Conservation (phyloP, 2,888 invertebrate species). For the Ligdia adustata region DNA sequence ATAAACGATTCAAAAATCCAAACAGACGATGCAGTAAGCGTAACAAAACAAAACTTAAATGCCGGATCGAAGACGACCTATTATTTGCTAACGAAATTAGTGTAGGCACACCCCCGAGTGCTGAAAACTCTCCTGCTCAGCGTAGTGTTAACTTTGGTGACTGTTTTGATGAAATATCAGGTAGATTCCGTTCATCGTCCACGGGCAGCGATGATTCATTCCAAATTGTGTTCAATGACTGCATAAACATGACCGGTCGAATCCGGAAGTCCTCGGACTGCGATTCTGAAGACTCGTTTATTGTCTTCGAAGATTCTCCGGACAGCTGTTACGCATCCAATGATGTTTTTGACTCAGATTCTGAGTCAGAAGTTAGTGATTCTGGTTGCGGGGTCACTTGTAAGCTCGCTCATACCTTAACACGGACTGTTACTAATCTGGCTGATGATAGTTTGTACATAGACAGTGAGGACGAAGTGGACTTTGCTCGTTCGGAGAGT, state of each 20-base stretch:
- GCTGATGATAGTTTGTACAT: constrained; percentile 68
- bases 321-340: constrained; percentile 70
- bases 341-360: constrained; percentile 61
- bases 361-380: constrained; percentile 50
- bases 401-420: constrained; percentile 51
- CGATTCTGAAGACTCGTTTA: constrained; percentile 85
- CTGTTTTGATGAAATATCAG: constrained; percentile 69
- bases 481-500: constrained; percentile 50
- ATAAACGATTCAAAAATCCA: constrained; percentile 56
- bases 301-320: constrained; percentile 75
- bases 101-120: constrained; percentile 44
- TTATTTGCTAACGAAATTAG: constrained; percentile 57
- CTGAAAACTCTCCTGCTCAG: constrained; percentile 47
- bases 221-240: constrained; percentile 74
- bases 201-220: constrained; percentile 71
- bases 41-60: constrained; percentile 43
- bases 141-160: constrained; percentile 34
- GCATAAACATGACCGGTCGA: constrained; percentile 39
- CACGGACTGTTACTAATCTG: constrained; percentile 66
- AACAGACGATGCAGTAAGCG: constrained; percentile 48
- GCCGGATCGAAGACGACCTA: constrained; percentile 56
- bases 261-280: constrained; percentile 69
- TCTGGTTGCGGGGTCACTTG: constrained; percentile 53
- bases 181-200: constrained; percentile 61
- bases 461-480: constrained; percentile 65